These are phyloP conservation scores for Oscheius sp. DNA, from an alignment of 1,140 invertebrate species.

Conservation along the genomic window DNA sequence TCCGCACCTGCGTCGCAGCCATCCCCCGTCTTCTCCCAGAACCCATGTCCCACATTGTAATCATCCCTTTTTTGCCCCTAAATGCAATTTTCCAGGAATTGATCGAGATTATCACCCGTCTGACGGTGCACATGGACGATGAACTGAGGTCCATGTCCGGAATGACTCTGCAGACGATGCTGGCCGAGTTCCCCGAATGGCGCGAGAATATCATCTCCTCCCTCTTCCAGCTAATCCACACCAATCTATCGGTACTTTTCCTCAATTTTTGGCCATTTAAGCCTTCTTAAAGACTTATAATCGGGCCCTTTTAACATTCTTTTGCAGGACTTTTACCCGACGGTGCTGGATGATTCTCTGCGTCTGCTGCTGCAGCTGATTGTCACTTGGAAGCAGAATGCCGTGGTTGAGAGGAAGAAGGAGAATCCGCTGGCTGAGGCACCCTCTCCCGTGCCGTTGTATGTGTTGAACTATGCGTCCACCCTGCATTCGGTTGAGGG, in stretches of 20 bases:
- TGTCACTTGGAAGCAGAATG: conserved; percentile 83
- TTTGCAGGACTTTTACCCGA: conserved; percentile 79
- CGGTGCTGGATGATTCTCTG: conserved; percentile 85
- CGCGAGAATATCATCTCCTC: conserved; percentile 84
- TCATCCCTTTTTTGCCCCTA: neutral
- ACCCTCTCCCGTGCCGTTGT: neutral
- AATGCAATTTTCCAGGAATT: conserved; percentile 63
- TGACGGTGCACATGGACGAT: conserved; percentile 77
- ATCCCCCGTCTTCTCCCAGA: conserved; percentile 95
- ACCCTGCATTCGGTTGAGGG: conserved; percentile 64
- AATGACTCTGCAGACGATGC: conserved; percentile 89
- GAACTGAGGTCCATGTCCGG: conserved; percentile 75
- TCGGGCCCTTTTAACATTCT: conserved; percentile 61
- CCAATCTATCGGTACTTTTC: conserved; percentile 53
- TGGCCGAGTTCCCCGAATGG: conserved; percentile 94
- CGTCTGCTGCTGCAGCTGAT: conserved; percentile 86
- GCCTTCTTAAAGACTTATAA: neutral
- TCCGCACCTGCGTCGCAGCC: conserved; percentile 94
- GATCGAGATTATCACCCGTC: conserved; percentile 82
- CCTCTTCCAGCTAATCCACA: conserved; percentile 55
- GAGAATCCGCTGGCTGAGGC: conserved; percentile 12
- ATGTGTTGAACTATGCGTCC: conserved; percentile 8
- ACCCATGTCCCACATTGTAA: conserved; percentile 76
- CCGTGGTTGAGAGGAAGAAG: conserved; percentile 62
- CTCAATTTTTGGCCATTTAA: neutral